phyloP scores from a whole-genome alignment of 92 coral and sea anemone genomes.

The Zoanthus gigantus region DNA sequence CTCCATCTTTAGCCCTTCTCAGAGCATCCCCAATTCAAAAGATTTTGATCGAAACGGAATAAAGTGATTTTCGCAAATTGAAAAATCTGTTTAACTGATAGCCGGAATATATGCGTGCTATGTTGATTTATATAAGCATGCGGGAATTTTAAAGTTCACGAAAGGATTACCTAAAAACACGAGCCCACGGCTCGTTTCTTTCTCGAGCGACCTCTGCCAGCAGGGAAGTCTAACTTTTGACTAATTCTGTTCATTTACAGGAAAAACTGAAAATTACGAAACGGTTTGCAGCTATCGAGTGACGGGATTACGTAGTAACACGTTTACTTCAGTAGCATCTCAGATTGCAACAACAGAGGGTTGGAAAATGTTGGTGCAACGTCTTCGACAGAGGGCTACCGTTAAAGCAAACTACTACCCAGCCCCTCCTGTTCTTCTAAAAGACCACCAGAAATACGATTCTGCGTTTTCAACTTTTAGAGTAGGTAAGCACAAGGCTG shows the following conservation, averaged over 20 bases:
- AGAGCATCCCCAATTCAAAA: no score
- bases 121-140: no score
- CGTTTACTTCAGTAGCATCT: conserved; percentile 23
- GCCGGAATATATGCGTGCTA: no score
- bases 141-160: no score
- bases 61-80: no score
- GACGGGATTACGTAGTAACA: conserved; percentile 37
- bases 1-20: no score
- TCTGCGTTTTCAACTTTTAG: conserved; percentile 42
- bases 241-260: background rate
- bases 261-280: conserved; percentile 17
- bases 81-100: no score
- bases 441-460: conserved; percentile 43
- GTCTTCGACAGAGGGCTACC: conserved; percentile 12
- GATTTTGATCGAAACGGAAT: no score
- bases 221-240: no score
- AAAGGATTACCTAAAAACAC: no score
- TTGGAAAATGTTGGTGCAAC: conserved; percentile 23
- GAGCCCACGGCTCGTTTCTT: no score
- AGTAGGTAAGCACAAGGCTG: conserved; percentile 9
- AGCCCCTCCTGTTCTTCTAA: conserved; percentile 5
- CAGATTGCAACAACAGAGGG: conserved; percentile 33
- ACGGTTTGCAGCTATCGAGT: conserved; percentile 23
- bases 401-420: background rate
- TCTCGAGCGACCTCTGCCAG: no score